Evolutionary conservation across 2,113 vertebrate species (phyloP), one percentile per base, ranked within the genome.

Genomic region (Mirza zaza): DNA sequence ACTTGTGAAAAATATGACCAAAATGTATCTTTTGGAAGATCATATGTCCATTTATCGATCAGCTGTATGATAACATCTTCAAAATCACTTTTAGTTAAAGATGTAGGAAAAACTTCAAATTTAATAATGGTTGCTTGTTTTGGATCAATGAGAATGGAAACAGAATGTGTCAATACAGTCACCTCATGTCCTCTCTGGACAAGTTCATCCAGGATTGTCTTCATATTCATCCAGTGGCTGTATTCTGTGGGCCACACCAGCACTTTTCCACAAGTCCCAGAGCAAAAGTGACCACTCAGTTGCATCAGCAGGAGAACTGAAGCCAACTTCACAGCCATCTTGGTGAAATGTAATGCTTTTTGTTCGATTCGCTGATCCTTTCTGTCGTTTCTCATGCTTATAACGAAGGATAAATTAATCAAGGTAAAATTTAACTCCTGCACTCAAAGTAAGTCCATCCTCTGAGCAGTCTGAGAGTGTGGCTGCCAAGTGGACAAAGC

Each of bases 191-290:
- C 98, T 94, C 96, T 98, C 61, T 27, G 88, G 21, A 98, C 94
- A 13, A 99, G 98, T 34, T 98, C 98, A 36, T 98, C 94, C 11
- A 99, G 90, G 23, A 99, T 96, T 13, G 93, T 85, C 71, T 98
- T 98, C 95, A 99, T 98, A 95, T 99, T 99, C 45, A 99, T 65
- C 99, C 98, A 99, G 61, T 99, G 99, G 96, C 99, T 99, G 63
- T 98, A 98, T 65, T 99, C 99, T 63, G 98, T 63, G 0, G 98
- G 99, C 98, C 99, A 99, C 42, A 99, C 98, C 71, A 99, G 92
- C 48, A 99, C 98, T 29, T 98, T 99, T 0, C 98, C 99, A 0
- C 97, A 57, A 0, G 25, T 96, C 0, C 23, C 96, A 0, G 29
- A 90, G 23, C 86, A 92, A 68, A 97, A 5, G 17, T 52, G 85